phyloP scores from a whole-genome alignment of 1,140 invertebrate species.

The Atta cephalotes region DNA sequence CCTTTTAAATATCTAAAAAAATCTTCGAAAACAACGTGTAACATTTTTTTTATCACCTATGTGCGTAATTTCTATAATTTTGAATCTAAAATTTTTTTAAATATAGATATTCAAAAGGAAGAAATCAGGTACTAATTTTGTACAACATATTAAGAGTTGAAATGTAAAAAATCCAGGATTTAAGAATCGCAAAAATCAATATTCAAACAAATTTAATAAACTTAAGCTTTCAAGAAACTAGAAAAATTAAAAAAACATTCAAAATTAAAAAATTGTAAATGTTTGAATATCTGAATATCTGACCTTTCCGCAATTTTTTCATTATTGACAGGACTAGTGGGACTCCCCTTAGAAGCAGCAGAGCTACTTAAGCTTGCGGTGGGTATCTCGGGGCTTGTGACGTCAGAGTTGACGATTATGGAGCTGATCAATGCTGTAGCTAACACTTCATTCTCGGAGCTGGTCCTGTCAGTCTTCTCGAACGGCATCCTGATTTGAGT shows the following conservation, averaged over 20 bases:
- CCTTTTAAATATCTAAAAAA: background rate
- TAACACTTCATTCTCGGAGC: slow-evolving; percentile 67
- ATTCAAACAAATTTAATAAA: background rate
- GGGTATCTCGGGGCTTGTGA: slow-evolving; percentile 75
- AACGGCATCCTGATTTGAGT: slow-evolving; percentile 61
- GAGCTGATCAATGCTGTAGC: slow-evolving; percentile 67
- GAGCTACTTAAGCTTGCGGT: slow-evolving; percentile 77
- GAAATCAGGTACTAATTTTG: background rate
- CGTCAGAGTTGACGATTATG: slow-evolving; percentile 74
- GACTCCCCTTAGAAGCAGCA: slow-evolving; percentile 76
- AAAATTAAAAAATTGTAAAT: background rate
- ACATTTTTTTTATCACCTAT: background rate
- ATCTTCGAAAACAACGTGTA: background rate
- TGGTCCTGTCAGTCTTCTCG: slow-evolving; percentile 54
- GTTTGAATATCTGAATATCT: background rate
- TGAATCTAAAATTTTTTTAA: background rate
- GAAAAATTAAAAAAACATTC: background rate
- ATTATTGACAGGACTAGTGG: slow-evolving; percentile 72
- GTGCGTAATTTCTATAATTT: background rate
- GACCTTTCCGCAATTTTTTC: slow-evolving; percentile 33
- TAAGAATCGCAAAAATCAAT: background rate
- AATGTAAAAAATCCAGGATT: background rate
- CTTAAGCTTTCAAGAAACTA: background rate
- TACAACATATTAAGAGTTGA: background rate
- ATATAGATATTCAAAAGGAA: background rate